Conservation (phyloP, 1,140 invertebrate species). For the Brachionus rubens region DNA sequence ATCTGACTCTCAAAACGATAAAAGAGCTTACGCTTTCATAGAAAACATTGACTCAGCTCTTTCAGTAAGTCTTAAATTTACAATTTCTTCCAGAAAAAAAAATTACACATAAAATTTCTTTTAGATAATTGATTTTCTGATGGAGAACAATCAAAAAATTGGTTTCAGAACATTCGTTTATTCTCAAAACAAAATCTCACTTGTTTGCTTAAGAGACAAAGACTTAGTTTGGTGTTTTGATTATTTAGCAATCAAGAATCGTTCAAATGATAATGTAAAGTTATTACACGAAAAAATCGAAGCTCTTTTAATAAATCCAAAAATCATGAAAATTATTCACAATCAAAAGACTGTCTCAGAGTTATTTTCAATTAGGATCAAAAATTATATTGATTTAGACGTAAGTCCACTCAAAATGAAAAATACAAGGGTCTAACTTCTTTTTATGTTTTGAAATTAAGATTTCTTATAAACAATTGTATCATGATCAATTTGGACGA, state of each 20-base stretch:
- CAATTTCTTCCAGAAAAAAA: too few species aligned
- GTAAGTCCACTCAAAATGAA: neutral
- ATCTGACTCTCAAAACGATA: neutral
- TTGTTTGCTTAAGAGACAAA: neutral
- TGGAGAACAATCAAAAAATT: neutral
- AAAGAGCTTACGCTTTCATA: neutral
- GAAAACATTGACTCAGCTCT: constrained; percentile 3
- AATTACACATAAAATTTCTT: too few species aligned
- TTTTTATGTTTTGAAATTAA: neutral
- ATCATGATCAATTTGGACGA: neutral
- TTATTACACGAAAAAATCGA: neutral
- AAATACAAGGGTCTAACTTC: neutral
- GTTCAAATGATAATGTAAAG: neutral
- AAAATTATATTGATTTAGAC: constrained; percentile 11
- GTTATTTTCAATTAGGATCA: neutral
- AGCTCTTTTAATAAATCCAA: neutral
- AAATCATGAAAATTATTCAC: neutral
- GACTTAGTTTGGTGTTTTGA: constrained; percentile 30
- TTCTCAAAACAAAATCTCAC: neutral
- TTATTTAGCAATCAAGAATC: neutral
- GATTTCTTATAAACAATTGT: neutral
- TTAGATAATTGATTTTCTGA: neutral
- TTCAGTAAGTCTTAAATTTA: neutral
- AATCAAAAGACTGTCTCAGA: neutral
- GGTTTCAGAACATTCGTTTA: neutral